Base-by-base conservation (phyloP, 2,888 invertebrate species). In the Salpingus planirostris region DNA sequence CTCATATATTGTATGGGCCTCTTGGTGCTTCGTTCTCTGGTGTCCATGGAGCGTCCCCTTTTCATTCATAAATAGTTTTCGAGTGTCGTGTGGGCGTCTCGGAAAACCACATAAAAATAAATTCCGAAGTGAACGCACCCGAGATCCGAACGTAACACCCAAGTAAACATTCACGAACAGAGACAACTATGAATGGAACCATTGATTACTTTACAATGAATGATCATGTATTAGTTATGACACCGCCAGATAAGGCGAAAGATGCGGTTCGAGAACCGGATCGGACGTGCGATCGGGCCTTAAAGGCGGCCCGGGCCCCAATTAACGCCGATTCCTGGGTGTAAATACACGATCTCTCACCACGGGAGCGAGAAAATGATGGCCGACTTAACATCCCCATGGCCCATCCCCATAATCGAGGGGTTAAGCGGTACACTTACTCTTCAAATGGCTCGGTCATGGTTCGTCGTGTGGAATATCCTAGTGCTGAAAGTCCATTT, bases 381-480 rank as follows among this genome's bases (percentile, higher is more conserved):
- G 54, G 55, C 52, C 52, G 54, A 52, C 52, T 44, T 42, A 44
- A 47, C 57, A 52, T 42, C 44, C 46, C 47, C 42, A 46, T 42
- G 42, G 38, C 38, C 38, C 38, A 38, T 38, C 38, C 38, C 38
- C 38, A 38, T 38, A 29, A 31, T 32, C 29, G 33, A 34, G 35
- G 35, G 31, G 39, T 37, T 41, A 44, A 59, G 52, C 59, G 54
- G 44, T 56, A 43, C 64, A 79, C 83, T 84, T 73, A 87, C 86
- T 84, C 83, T 76, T 87, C 86, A 80, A 78, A 80, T 78, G 79
- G 78, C 77, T 85, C 86, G 80, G 83, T 85, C 86, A 86, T 87
- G 84, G 72, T 85, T 83, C 72, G 80, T 79, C 70, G 76, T 78
- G 75, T 75, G 75, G 75, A 80, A 80, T 77, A 78, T 76, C 76